phyloP scores from a whole-genome alignment of 2,113 vertebrate species.

The Pluvialis apricaria region DNA sequence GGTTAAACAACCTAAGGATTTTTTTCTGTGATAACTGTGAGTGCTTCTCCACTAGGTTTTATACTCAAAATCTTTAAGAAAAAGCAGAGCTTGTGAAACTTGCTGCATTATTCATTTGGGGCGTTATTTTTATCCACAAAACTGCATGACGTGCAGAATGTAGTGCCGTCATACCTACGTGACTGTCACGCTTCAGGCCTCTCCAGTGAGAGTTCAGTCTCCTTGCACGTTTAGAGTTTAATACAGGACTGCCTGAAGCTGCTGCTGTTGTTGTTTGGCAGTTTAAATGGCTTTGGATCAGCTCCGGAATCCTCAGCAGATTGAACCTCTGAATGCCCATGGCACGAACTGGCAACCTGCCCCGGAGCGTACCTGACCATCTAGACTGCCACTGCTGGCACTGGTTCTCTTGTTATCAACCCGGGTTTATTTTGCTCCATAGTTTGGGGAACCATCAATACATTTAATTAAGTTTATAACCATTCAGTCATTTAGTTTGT shows the following conservation, averaged over 20 bases:
- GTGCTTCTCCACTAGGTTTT: not conserved
- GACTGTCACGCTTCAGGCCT: not conserved
- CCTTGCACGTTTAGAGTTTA: not conserved
- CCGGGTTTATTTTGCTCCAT: not conserved
- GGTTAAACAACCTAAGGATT: slow-evolving; percentile 46
- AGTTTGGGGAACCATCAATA: not conserved
- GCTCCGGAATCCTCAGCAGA: not conserved
- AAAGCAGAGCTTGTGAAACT: not conserved
- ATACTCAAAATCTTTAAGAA: not conserved
- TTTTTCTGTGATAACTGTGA: not conserved
- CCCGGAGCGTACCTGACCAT: not conserved
- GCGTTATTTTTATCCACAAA: not conserved
- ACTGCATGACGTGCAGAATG: rapidly evolving
- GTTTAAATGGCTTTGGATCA: not conserved
- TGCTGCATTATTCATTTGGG: not conserved
- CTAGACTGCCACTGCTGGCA: not conserved
- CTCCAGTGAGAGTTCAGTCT: not conserved
- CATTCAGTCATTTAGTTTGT: not conserved
- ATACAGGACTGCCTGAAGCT: not conserved
- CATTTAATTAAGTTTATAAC: not conserved
- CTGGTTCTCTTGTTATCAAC: not conserved
- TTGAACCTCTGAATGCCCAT: too few relatives aligned
- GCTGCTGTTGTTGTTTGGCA: not conserved
- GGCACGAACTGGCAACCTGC: not conserved
- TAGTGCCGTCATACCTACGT: rapidly evolving